Conservation (phyloP, 1,140 invertebrate genomes). For the Protaetia brevitarsis region DNA sequence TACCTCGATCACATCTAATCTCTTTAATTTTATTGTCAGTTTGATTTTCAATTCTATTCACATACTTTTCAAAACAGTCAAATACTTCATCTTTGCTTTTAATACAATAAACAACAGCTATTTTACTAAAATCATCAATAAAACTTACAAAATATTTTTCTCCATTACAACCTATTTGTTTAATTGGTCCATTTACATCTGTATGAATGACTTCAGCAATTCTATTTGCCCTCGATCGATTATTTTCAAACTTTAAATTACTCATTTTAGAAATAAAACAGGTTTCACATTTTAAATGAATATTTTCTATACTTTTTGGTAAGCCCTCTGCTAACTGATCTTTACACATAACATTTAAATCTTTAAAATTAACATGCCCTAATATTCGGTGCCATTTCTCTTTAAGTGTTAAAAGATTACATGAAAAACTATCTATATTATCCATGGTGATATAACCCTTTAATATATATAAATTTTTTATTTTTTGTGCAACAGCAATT, state of each 20-base stretch:
- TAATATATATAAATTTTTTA: conserved; percentile 39
- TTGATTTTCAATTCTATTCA: conserved; percentile 31
- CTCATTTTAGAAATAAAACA: conserved; percentile 19
- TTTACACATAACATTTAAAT: conserved; percentile 22
- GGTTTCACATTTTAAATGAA: conserved; percentile 18
- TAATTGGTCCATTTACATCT: conserved; percentile 16
- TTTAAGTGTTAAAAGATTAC: conserved; percentile 7
- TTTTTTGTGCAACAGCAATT: conserved; percentile 34
- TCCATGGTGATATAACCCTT: conserved; percentile 33
- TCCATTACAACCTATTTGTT: conserved; percentile 34
- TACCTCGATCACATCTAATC: conserved; percentile 38
- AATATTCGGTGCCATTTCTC: conserved; percentile 21
- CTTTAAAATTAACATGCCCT: conserved; percentile 18
- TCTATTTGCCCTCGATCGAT: not conserved
- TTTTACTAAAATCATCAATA: conserved; percentile 46
- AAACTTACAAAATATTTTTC: conserved; percentile 37
- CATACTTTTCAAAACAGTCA: conserved; percentile 32
- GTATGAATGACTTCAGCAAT: conserved; percentile 20
- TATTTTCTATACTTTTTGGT: conserved; percentile 14
- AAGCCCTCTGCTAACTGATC: conserved; percentile 17
- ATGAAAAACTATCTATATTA: not conserved
- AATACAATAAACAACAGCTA: conserved; percentile 42
- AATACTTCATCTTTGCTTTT: conserved; percentile 43
- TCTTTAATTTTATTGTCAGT: conserved; percentile 36
- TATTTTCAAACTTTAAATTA: conserved; percentile 19